Conservation (phyloP, 2,888 invertebrate genomes). For the Lissonota sp. region DNA sequence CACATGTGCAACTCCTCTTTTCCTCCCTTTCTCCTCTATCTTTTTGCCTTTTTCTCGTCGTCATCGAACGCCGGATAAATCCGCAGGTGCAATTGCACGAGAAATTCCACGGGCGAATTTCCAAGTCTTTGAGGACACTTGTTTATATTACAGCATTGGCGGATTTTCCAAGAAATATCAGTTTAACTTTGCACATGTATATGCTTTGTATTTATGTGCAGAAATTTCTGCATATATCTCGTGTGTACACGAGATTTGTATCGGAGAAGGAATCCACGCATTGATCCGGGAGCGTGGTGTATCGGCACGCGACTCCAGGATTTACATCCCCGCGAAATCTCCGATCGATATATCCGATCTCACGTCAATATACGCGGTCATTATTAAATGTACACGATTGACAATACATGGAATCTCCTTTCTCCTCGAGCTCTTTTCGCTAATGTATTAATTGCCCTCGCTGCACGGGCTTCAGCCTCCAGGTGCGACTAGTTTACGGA, state of each 20-base stretch:
- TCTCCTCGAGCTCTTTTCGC: conserved; percentile 13
- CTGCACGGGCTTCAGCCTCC: conserved; percentile 18
- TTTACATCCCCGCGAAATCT: conserved; percentile 24
- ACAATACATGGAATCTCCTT: conserved; percentile 40
- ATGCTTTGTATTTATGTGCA: background rate
- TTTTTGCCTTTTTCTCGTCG: background rate
- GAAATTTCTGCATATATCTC: conserved; percentile 20
- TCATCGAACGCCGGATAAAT: conserved; percentile 9
- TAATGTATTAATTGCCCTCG: conserved; percentile 26
- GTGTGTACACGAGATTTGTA: background rate
- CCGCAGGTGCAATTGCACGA: conserved; percentile 35
- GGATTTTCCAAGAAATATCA: conserved; percentile 28
- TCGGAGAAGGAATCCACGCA: conserved; percentile 6
- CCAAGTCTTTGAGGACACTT: conserved; percentile 52
- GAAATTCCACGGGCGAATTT: conserved; percentile 61
- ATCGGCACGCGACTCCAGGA: conserved; percentile 53
- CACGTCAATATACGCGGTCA: background rate
- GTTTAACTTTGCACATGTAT: background rate
- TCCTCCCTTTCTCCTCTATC: background rate
- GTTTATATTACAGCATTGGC: conserved; percentile 29
- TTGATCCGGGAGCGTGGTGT: background rate
- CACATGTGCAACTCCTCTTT: conserved; percentile 7
- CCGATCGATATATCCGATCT: conserved; percentile 10
- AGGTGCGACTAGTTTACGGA: conserved; percentile 29
- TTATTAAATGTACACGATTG: conserved; percentile 13